Evolutionary conservation across 1,140 invertebrate species (phyloP).

Genomic region (Aphelenchoides besseyi): DNA sequence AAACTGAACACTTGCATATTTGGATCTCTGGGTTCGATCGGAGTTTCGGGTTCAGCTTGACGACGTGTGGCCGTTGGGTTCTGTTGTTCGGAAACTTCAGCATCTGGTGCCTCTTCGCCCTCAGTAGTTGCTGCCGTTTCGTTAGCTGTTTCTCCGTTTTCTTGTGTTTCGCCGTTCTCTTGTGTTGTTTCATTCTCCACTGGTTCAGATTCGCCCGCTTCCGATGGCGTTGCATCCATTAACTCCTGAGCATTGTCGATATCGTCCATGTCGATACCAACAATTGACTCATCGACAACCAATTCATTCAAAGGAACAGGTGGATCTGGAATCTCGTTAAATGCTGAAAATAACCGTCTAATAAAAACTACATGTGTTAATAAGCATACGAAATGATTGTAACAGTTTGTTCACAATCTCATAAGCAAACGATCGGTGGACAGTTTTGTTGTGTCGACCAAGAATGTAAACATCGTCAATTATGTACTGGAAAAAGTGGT

Average conservation of each 20-base stretch:
- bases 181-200: not conserved
- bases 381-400: not conserved
- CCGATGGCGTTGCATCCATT: not conserved
- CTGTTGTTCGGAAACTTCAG: not conserved
- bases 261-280: not conserved
- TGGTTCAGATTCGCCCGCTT: slow-evolving; percentile 5
- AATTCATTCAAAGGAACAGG: not conserved
- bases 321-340: slow-evolving; percentile 10
- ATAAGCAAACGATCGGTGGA: slow-evolving; percentile 11
- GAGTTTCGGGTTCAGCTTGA: too few species aligned
- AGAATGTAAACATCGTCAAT: slow-evolving; percentile 16
- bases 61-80: too few species aligned
- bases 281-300: not conserved
- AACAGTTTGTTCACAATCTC: slow-evolving; percentile 20
- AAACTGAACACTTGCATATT: too few species aligned
- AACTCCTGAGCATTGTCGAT: not conserved
- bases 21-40: too few species aligned
- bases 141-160: not conserved
- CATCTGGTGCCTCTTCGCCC: not conserved
- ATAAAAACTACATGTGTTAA: not conserved
- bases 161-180: not conserved
- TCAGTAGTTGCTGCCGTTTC: not conserved
- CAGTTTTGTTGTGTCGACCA: slow-evolving; percentile 7
- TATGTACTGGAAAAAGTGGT: slow-evolving; percentile 7
- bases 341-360: slow-evolving; percentile 3